phyloP scores from a whole-genome alignment of 2,888 invertebrate genomes.

The Germaria angustata region DNA sequence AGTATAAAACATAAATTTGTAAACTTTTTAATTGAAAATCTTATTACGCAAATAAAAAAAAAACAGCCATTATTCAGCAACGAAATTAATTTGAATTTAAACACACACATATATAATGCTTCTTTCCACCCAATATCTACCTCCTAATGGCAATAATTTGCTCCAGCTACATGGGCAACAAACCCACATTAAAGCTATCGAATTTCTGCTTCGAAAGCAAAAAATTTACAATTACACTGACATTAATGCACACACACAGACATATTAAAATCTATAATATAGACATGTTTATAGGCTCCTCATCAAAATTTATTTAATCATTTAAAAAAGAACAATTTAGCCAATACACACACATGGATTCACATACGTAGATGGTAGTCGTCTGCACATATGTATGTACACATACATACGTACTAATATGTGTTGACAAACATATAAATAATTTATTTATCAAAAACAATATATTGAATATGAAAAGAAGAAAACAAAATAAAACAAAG shows the following conservation, averaged over 20 bases:
- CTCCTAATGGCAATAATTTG: neutral
- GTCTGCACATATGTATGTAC: neutral
- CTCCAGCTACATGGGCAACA: neutral
- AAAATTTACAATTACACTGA: neutral
- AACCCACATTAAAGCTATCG: slow-evolving; percentile 29
- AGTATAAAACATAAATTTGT: no score
- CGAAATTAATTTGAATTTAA: slow-evolving; percentile 58
- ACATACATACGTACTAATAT: neutral
- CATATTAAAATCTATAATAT: neutral
- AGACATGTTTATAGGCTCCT: neutral
- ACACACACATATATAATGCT: neutral
- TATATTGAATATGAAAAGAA: slow-evolving; percentile 32
- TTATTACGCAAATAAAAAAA: slow-evolving; percentile 35
- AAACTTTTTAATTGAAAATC: slow-evolving; percentile 26
- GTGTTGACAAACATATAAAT: slow-evolving; percentile 5
- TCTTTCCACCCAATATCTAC: neutral
- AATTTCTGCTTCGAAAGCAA: neutral
- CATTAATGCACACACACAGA: neutral
- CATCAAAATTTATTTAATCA: slow-evolving; percentile 18
- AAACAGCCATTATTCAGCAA: slow-evolving; percentile 20
- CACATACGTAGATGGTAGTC: no score
- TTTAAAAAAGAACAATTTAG: slow-evolving; percentile 18
- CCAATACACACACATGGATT: neutral
- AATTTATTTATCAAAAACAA: slow-evolving; percentile 52
- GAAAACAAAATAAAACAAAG: neutral